A percentile compares a stretch with the other conserved stretches of the same genome.
Conservation (phyloP, 2,113 vertebrate genomes). For the Donacobius atricapilla region DNA sequence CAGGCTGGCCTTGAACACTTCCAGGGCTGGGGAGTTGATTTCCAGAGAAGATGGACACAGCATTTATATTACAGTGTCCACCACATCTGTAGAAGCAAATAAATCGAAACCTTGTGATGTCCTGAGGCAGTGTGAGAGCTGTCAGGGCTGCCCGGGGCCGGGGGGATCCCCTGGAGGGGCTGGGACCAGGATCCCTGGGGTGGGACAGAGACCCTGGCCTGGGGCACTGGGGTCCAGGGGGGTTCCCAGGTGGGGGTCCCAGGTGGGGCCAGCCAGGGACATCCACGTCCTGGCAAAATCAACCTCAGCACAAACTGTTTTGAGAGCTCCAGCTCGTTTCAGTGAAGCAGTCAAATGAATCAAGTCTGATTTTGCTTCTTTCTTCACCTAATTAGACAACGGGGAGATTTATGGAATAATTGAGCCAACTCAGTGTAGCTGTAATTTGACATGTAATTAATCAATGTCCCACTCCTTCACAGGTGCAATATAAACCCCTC, state of each 20-base stretch:
- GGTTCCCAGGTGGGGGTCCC: not conserved
- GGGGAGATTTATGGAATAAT: not conserved
- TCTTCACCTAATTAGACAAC: slow-evolving; percentile 12
- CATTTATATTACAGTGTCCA: not conserved
- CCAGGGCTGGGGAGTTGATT: not conserved
- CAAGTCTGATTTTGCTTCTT: not conserved
- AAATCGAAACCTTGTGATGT: not conserved
- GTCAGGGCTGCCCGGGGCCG: not conserved
- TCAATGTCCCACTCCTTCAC: not conserved
- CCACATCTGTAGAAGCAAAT: not conserved
- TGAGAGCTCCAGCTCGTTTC: not conserved
- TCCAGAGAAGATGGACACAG: not conserved
- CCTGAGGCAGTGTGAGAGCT: not conserved
- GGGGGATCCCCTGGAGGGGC: not conserved
- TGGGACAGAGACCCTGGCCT: not conserved
- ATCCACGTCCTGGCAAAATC: not conserved
- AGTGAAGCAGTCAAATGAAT: not conserved
- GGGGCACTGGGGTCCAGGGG: not conserved
- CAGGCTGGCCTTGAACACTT: not conserved
- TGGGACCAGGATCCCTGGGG: fast-evolving
- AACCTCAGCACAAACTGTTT: not conserved
- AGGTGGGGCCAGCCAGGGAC: not conserved
- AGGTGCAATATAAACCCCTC: slow-evolving; percentile 1
- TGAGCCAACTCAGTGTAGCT: not conserved
- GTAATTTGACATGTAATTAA: slow-evolving; percentile 43